Evolutionary conservation across 2,113 vertebrate genomes (phyloP).

Genomic region (Haemorhous mexicanus): DNA sequence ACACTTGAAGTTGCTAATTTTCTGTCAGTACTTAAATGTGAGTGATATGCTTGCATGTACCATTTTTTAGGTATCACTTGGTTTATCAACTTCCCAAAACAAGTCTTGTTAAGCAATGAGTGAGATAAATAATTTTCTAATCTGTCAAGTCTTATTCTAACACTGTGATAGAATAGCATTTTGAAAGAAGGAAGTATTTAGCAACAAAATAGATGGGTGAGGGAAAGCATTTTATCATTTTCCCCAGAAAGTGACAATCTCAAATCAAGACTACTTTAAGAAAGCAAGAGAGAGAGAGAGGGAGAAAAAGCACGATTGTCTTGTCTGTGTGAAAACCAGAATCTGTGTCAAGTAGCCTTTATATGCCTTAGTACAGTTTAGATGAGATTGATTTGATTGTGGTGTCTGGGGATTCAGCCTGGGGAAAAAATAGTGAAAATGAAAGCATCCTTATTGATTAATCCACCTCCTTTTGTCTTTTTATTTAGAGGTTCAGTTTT

Average conservation of each 20-base stretch:
- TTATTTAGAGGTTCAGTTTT: conserved; percentile 61
- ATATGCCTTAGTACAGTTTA: not conserved
- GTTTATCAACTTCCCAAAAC: not conserved
- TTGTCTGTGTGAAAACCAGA: not conserved
- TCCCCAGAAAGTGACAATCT: not conserved
- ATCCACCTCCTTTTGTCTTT: conserved; percentile 39
- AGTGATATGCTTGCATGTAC: not conserved
- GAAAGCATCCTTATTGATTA: conserved; percentile 56
- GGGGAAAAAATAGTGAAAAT: conserved; percentile 20
- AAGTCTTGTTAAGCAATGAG: not conserved
- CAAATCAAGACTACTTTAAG: not conserved
- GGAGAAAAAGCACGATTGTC: not conserved
- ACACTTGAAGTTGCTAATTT: not conserved
- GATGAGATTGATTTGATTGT: conserved; percentile 59
- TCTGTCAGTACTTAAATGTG: not conserved
- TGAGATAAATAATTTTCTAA: not conserved
- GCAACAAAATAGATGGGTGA: not conserved
- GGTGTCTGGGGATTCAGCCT: conserved; percentile 62
- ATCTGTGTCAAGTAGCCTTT: conserved; percentile 40
- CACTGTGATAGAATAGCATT: not conserved
- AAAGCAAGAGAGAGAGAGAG: not conserved
- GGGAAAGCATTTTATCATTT: not conserved
- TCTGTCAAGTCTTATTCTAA: not conserved
- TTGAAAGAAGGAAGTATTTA: not conserved
- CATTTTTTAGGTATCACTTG: not conserved